Evolutionary conservation across 2,113 vertebrate species (phyloP).

Genomic region (Ptilorrhoa leucosticta): DNA sequence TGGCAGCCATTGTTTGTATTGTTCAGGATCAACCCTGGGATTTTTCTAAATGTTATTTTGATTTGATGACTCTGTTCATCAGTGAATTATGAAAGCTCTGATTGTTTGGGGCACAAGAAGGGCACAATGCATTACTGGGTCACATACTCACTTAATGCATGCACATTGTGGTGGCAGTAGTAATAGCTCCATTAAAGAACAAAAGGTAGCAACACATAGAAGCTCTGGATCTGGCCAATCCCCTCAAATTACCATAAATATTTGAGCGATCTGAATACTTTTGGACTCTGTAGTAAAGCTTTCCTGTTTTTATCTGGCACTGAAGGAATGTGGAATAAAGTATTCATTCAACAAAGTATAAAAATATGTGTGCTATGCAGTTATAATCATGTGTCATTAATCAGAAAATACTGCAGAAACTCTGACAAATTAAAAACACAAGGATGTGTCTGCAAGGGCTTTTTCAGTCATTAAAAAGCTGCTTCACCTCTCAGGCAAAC

Average conservation of each 20-base stretch:
- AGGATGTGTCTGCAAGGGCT: slow-evolving; percentile 80
- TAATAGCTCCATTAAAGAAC: slow-evolving; percentile 68
- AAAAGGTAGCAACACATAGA: slow-evolving; percentile 68
- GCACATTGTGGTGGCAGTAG: slow-evolving; percentile 43
- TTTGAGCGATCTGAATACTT: slow-evolving; percentile 70
- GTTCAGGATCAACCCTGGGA: slow-evolving; percentile 41
- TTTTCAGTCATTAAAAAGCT: slow-evolving; percentile 77
- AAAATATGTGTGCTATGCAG: slow-evolving; percentile 81
- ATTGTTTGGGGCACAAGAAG: slow-evolving; percentile 52
- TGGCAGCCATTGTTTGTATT: slow-evolving; percentile 44
- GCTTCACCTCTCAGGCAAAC: slow-evolving; percentile 78
- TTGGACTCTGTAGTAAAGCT: slow-evolving; percentile 66
- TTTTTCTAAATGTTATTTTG: slow-evolving; percentile 64
- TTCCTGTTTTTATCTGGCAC: slow-evolving; percentile 71
- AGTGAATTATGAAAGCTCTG: slow-evolving; percentile 61
- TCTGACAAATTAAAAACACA: slow-evolving; percentile 83
- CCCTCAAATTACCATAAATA: slow-evolving; percentile 76
- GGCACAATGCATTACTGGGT: not conserved
- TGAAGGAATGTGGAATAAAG: slow-evolving; percentile 75
- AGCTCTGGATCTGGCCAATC: slow-evolving; percentile 60
- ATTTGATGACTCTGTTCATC: slow-evolving; percentile 58
- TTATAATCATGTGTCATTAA: slow-evolving; percentile 81
- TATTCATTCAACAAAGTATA: slow-evolving; percentile 74
- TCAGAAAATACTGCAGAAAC: slow-evolving; percentile 81
- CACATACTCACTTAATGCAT: not conserved